Base-by-base conservation (phyloP, 2,888 invertebrate genomes). In the Troilus luridus region DNA sequence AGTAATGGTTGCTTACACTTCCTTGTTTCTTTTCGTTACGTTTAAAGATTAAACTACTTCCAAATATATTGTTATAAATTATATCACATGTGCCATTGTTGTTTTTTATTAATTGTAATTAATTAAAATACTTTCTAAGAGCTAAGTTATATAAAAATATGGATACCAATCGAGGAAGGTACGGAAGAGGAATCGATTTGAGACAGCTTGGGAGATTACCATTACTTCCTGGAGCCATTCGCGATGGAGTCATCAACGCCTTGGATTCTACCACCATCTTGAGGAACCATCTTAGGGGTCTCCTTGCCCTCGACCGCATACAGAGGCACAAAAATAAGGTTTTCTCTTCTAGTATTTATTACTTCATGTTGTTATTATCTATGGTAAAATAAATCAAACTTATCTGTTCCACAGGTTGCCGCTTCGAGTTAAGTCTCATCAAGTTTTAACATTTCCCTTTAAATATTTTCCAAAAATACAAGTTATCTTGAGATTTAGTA, bases 161-260 rank as follows among this genome's bases (percentile, higher is more conserved):
- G 85, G 85, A 85, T 11, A 56, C 56, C 85, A 85, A 85, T 21
- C 54, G 85, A 56, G 85, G 56, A 8, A 85, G 12, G n/a, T 56
- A 11, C 14, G 6, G n/a, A 58, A 56, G 56, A 85, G 85, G 56
- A 54, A 85, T 85, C 54, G 85, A 85, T 85, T 56, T 85, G 85
- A 85, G n/a, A n/a, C 54, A 85, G 85, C 85, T 85, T 0, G 56
- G 12, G 12, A 85, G 85, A 12, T 19, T 85, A 12, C 85, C 85
- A 0, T 0, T 56, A 9, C 85, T 56, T 85, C 85, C 85, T 21
- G n/a, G 12, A 85, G 85, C 85, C 56, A n/a, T 85, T 85, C 85
- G 85, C 0, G 85, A 85, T 56, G 85, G 85, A 85, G 12, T 85
- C n/a, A 85, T 85, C 85, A 85, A 41, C 14, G n/a, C n/a, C n/a